Conservation (phyloP, 2,113 vertebrate genomes). For the Hippocampus abdominalis region DNA sequence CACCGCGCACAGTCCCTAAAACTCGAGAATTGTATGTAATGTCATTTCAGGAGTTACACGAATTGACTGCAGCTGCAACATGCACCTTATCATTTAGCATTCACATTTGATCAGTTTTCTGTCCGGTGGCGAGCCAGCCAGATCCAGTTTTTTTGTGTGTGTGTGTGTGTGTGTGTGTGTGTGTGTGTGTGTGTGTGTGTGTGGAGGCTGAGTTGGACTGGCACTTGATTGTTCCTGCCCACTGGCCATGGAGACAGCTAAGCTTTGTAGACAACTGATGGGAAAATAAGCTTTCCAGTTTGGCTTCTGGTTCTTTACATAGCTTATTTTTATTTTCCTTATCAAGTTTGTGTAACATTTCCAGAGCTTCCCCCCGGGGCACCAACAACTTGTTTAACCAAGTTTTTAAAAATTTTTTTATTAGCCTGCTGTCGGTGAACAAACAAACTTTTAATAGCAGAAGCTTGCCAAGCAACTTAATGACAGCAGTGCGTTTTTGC, state of each 20-base stretch:
- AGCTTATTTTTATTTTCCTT: background rate
- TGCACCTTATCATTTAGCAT: background rate
- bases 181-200: constrained; percentile 7
- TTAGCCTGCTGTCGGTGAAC: background rate
- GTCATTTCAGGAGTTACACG: background rate
- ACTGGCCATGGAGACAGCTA: constrained; percentile 24
- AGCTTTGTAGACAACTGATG: constrained; percentile 10
- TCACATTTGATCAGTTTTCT: constrained; percentile 4
- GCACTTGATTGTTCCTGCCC: constrained; percentile 49
- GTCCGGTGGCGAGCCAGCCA: constrained; percentile 5
- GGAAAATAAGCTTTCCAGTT: background rate
- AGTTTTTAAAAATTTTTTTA: background rate
- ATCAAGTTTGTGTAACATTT: background rate
- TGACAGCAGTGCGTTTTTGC: background rate
- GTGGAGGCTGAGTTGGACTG: constrained; percentile 30
- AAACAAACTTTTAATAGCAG: background rate
- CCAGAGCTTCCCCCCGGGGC: background rate
- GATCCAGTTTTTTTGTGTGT: constrained; percentile 30
- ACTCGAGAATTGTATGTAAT: background rate
- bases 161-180: constrained; percentile 17
- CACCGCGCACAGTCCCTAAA: no score
- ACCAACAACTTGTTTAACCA: background rate
- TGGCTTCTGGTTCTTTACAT: background rate
- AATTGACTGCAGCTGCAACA: background rate
- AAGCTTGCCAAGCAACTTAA: background rate